Evolutionary conservation across 30 jellyfish, hydroid and myxozoan species (phyloP).

Genomic region (Aurelia aurita complex sp. Pacific): DNA sequence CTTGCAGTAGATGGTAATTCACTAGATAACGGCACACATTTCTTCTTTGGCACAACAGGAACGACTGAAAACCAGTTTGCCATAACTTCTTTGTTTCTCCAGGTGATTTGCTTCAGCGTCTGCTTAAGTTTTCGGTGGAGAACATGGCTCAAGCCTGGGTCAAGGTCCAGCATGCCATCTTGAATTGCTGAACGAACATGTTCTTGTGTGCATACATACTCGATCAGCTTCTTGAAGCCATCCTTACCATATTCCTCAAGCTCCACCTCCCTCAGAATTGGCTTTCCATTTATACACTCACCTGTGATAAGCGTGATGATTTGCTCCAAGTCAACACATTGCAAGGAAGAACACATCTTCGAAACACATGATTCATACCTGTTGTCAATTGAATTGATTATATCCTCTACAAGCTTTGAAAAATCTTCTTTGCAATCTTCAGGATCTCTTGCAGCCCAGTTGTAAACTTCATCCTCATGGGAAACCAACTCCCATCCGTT

Average conservation of each 20-base stretch:
- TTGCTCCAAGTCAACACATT: too few species aligned
- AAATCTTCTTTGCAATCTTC: too few species aligned
- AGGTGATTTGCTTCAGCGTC: neutral
- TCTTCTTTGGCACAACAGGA: neutral
- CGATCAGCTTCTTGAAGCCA: neutral
- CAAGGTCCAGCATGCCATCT: slow-evolving; percentile 14
- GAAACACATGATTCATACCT: too few species aligned
- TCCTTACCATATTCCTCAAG: neutral
- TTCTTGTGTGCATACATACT: slow-evolving; percentile 8
- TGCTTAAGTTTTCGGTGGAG: slow-evolving; percentile 14
- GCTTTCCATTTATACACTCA: slow-evolving; percentile 6
- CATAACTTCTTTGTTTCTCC: neutral
- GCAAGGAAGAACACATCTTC: too few species aligned
- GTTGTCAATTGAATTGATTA: too few species aligned
- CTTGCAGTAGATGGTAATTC: too few species aligned
- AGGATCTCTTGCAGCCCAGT: too few species aligned
- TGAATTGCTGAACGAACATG: slow-evolving; percentile 9
- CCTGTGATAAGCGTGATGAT: too few species aligned
- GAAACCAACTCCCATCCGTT: too few species aligned
- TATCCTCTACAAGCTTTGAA: too few species aligned
- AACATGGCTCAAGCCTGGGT: slow-evolving; percentile 30
- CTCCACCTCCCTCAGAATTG: neutral
- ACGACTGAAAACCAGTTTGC: neutral
- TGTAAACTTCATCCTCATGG: too few species aligned
- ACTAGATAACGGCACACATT: too few species aligned